These are phyloP conservation scores for Spea hammondii DNA, from an alignment of 2,797 vertebrate genomes.

Conservation along the genomic window DNA sequence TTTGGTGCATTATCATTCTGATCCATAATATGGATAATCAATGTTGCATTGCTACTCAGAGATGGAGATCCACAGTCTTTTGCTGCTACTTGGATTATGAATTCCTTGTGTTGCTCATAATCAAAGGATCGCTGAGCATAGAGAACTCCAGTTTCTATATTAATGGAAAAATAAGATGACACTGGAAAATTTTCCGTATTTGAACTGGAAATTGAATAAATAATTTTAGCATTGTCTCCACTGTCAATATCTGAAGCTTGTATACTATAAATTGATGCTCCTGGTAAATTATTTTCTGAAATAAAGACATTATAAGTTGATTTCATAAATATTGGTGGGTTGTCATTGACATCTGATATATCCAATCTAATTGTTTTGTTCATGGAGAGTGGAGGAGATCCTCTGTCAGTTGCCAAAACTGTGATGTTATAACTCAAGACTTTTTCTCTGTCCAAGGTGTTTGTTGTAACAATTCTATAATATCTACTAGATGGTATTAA, in stretches of 20 bases:
- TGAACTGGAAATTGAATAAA: conserved; percentile 66
- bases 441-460: conserved; percentile 67
- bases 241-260: conserved; percentile 23
- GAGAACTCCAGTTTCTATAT: conserved; percentile 65
- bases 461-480: conserved; percentile 65
- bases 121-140: conserved; percentile 58
- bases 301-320: conserved; percentile 11
- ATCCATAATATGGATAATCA: conserved; percentile 38
- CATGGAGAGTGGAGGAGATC: conserved; percentile 68
- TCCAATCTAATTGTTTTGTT: conserved; percentile 69
- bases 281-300: conserved; percentile 36
- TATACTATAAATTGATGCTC: conserved; percentile 26
- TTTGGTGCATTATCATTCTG: conserved; percentile 50
- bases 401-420: conserved; percentile 67
- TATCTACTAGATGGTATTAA: conserved; percentile 68
- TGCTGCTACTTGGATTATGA: conserved; percentile 28
- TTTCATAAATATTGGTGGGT: conserved; percentile 65
- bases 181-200: conserved; percentile 64
- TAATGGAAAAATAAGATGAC: conserved; percentile 69
- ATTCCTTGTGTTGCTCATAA: conserved; percentile 42
- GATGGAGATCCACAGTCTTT: conserved; percentile 42
- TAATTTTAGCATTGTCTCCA: conserved; percentile 55
- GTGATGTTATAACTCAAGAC: conserved; percentile 66
- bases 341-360: conserved; percentile 76
- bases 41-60: conserved; percentile 28